phyloP scores from a whole-genome alignment of 2,797 vertebrate genomes.

The Tokudaia tokunoshimensis region DNA sequence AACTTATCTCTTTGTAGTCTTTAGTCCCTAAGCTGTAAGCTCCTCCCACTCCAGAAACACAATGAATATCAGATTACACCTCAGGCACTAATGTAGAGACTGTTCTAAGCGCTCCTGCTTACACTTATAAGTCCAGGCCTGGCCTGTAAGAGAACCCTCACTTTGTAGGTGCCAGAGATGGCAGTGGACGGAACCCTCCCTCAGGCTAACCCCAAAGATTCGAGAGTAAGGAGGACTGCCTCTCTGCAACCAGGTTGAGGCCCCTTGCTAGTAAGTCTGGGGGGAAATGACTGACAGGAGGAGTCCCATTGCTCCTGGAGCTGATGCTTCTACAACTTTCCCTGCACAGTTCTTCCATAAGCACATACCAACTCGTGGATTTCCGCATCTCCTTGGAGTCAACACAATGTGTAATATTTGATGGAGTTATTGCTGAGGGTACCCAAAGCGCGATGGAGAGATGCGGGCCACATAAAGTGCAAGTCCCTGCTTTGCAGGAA shows the following conservation, averaged over 20 bases:
- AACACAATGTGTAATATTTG: background rate
- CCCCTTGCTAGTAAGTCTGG: background rate
- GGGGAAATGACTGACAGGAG: background rate
- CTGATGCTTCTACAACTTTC: background rate
- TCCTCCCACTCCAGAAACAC: slow-evolving; percentile 5
- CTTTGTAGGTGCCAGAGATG: background rate
- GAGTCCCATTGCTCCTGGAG: background rate
- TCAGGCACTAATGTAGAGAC: background rate
- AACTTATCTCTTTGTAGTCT: background rate
- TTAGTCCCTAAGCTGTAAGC: background rate
- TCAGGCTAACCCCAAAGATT: background rate
- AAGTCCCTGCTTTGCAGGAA: background rate
- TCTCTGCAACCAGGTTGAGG: background rate
- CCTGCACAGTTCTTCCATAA: slow-evolving; percentile 30
- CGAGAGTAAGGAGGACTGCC: background rate
- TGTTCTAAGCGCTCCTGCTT: background rate
- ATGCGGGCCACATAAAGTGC: background rate
- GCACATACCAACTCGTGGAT: background rate
- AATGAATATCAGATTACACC: background rate
- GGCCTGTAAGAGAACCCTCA: background rate
- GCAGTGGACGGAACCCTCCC: background rate
- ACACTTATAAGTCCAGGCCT: background rate
- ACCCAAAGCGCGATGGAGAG: background rate
- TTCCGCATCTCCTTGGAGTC: slow-evolving; percentile 19
- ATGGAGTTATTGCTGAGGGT: background rate